Evolutionary conservation across 2,888 invertebrate genomes (phyloP).

Genomic region (Tyria jacobaeae): DNA sequence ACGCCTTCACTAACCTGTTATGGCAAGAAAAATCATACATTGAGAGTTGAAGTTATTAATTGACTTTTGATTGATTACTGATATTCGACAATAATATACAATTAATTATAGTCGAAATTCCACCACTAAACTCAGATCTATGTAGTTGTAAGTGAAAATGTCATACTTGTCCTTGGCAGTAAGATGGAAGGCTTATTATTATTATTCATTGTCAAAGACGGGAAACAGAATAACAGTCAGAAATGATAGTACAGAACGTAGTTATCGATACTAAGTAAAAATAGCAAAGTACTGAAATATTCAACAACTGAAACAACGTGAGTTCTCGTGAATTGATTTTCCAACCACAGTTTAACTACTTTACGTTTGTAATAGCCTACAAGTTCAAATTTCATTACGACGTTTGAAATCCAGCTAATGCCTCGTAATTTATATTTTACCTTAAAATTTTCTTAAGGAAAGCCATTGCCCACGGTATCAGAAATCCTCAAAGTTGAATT

Average conservation of each 20-base stretch:
- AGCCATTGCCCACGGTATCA: conserved; percentile 67
- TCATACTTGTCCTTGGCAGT: too few species aligned
- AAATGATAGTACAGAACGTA: neutral
- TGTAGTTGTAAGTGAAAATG: too few species aligned
- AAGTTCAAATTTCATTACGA: conserved; percentile 24
- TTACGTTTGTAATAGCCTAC: conserved; percentile 9
- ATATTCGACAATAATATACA: too few species aligned
- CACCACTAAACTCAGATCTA: too few species aligned
- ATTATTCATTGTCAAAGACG: neutral
- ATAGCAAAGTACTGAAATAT: neutral
- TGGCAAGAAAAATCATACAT: too few species aligned
- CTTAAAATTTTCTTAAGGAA: conserved; percentile 58
- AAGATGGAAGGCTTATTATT: too few species aligned
- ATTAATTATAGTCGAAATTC: too few species aligned
- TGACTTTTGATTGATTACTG: too few species aligned
- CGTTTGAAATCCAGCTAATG: conserved; percentile 27
- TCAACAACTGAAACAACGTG: neutral
- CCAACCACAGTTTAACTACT: conserved; percentile 6
- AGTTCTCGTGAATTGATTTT: neutral
- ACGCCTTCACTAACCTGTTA: too few species aligned
- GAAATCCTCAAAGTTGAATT: conserved; percentile 78
- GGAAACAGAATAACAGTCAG: neutral
- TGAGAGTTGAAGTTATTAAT: too few species aligned
- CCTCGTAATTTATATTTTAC: conserved; percentile 49
- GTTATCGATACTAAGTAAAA: too few species aligned